Conservation (phyloP, 2,113 vertebrate species). For the Zingel zingel region DNA sequence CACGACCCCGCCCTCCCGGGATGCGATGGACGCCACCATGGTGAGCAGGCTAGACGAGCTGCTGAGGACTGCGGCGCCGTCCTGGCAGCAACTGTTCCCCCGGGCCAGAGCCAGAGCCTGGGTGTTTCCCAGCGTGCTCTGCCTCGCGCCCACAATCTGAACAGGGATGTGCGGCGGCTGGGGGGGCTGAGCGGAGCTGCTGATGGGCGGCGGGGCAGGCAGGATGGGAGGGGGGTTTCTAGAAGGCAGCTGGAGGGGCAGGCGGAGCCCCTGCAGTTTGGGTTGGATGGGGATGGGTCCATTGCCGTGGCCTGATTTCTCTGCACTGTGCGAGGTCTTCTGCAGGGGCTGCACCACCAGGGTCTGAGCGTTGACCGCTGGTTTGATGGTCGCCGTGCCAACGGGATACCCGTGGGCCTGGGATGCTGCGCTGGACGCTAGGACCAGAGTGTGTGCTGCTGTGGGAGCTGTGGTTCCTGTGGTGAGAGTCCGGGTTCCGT, state of each 20-base stretch:
- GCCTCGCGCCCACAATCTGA: slow-evolving; percentile 93
- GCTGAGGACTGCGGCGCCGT: slow-evolving; percentile 61
- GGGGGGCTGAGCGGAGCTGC: slow-evolving; percentile 76
- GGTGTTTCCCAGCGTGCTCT: slow-evolving; percentile 88
- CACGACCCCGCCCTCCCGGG: slow-evolving; percentile 68
- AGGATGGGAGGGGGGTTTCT: slow-evolving; percentile 83
- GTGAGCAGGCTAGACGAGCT: slow-evolving; percentile 81
- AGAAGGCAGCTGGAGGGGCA: slow-evolving; percentile 82
- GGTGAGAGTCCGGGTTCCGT: slow-evolving; percentile 85
- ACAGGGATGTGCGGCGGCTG: slow-evolving; percentile 92
- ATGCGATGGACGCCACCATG: slow-evolving; percentile 81
- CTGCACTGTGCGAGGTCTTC: slow-evolving; percentile 77
- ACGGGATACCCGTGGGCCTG: slow-evolving; percentile 84
- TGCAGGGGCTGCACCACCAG: slow-evolving; percentile 95
- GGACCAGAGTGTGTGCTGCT: slow-evolving; percentile 79
- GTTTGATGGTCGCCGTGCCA: slow-evolving; percentile 88
- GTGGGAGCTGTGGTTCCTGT: slow-evolving; percentile 72
- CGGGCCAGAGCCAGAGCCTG: slow-evolving; percentile 90
- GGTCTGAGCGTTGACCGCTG: slow-evolving; percentile 88
- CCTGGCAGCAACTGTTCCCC: slow-evolving; percentile 70
- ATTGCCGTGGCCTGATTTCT: slow-evolving; percentile 67
- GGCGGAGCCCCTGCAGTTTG: slow-evolving; percentile 85
- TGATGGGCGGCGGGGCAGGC: slow-evolving; percentile 79
- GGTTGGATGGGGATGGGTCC: slow-evolving; percentile 93
- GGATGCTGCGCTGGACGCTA: slow-evolving; percentile 71